Evolutionary conservation across 2,888 invertebrate genomes (phyloP).

Genomic region (Ornithoptera priamus): DNA sequence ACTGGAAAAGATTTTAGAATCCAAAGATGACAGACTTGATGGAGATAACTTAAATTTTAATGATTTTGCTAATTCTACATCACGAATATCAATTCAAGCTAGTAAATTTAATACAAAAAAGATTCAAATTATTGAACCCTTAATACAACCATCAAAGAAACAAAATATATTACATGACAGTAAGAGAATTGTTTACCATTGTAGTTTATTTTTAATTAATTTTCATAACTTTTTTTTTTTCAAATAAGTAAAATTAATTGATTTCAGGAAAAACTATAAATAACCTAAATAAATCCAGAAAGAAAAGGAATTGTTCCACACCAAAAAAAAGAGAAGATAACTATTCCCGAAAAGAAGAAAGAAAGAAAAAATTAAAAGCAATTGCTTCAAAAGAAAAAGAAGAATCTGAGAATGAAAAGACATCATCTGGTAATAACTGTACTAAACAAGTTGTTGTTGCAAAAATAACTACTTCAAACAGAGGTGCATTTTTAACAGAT

Average conservation of each 20-base stretch:
- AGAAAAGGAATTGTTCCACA: constrained; percentile 39
- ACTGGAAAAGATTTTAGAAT: background rate
- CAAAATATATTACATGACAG: constrained; percentile 42
- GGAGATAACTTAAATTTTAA: constrained; percentile 35
- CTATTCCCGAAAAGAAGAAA: constrained; percentile 63
- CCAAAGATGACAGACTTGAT: constrained; percentile 45
- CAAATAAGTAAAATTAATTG: background rate
- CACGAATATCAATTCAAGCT: constrained; percentile 30
- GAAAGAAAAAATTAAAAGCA: constrained; percentile 75
- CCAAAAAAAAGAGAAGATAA: constrained; percentile 48
- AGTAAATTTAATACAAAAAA: constrained; percentile 42
- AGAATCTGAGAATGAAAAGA: constrained; percentile 38
- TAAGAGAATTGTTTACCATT: constrained; percentile 39
- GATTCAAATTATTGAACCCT: constrained; percentile 56
- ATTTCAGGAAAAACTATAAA: constrained; percentile 18
- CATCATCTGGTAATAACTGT: constrained; percentile 35
- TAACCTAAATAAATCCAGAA: constrained; percentile 1
- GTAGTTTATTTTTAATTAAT: background rate
- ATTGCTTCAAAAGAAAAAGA: constrained; percentile 63
- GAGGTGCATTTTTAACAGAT: constrained; percentile 78
- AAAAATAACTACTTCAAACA: constrained; percentile 75
- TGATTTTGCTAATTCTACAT: constrained; percentile 30
- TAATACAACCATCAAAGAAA: constrained; percentile 41
- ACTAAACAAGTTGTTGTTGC: constrained; percentile 51
- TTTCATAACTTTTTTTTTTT: background rate